These are phyloP conservation scores for Cryptoprocta ferox DNA, from an alignment of 2,797 vertebrate species.

Conservation along the genomic window DNA sequence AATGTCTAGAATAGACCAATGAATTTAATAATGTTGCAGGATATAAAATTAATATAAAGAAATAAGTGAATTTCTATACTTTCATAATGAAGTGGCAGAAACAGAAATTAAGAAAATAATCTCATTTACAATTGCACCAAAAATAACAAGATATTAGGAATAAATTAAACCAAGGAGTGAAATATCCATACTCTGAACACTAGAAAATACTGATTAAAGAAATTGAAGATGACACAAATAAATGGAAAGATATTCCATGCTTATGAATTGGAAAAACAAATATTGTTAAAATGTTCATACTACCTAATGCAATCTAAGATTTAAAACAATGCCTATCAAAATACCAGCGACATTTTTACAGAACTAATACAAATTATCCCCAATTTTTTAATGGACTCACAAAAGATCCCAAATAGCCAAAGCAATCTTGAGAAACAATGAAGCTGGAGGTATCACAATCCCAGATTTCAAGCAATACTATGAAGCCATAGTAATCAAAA, in stretches of 20 bases:
- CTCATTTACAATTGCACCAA: not conserved
- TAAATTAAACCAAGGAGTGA: not conserved
- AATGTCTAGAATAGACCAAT: not conserved
- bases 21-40: not conserved
- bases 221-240: not conserved
- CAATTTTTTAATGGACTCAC: not conserved
- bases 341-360: not conserved
- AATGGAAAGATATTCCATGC: not conserved
- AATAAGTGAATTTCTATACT: not conserved
- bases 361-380: not conserved
- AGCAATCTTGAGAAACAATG: not conserved
- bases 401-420: not conserved
- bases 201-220: not conserved
- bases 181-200: not conserved
- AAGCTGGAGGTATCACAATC: not conserved
- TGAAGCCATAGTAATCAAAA: not conserved
- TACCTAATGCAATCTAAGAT: not conserved
- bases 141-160: not conserved
- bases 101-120: not conserved
- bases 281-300: not conserved
- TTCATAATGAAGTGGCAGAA: not conserved
- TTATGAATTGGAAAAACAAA: not conserved
- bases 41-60: not conserved
- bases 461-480: not conserved
- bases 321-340: not conserved